Conservation (phyloP, 2,888 invertebrate species). For the Leptinotarsa tumamoca region DNA sequence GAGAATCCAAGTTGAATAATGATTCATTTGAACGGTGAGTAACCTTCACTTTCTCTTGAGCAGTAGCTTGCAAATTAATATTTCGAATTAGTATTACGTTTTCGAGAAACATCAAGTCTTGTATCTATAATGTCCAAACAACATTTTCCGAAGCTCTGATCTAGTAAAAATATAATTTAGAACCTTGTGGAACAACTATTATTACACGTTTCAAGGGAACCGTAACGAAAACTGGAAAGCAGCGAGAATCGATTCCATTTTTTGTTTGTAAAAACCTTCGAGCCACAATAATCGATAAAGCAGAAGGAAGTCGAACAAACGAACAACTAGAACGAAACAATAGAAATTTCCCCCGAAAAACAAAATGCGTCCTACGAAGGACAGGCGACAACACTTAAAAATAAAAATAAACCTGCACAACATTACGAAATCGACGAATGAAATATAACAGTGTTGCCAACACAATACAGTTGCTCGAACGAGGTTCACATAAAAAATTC, state of each 20-base stretch:
- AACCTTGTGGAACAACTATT: background rate
- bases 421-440: slow-evolving; percentile 30
- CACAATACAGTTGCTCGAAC: background rate
- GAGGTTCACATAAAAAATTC: background rate
- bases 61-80: too few species aligned
- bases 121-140: background rate
- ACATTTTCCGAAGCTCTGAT: background rate
- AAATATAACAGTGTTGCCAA: slow-evolving; percentile 31
- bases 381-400: slow-evolving; percentile 6
- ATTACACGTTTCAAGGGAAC: background rate
- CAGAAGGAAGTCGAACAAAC: background rate
- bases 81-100: too few species aligned
- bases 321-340: slow-evolving; percentile 1
- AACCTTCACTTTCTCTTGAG: too few species aligned
- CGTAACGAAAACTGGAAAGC: slow-evolving; percentile 4
- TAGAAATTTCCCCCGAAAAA: background rate
- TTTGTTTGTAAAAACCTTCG: background rate
- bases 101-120: too few species aligned
- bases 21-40: too few species aligned
- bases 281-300: background rate
- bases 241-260: background rate
- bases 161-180: background rate
- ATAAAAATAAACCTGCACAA: slow-evolving; percentile 17
- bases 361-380: slow-evolving; percentile 4
- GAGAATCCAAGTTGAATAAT: too few species aligned